Conservation (phyloP, 2,888 invertebrate species). For the Onthophagus sagittarius region DNA sequence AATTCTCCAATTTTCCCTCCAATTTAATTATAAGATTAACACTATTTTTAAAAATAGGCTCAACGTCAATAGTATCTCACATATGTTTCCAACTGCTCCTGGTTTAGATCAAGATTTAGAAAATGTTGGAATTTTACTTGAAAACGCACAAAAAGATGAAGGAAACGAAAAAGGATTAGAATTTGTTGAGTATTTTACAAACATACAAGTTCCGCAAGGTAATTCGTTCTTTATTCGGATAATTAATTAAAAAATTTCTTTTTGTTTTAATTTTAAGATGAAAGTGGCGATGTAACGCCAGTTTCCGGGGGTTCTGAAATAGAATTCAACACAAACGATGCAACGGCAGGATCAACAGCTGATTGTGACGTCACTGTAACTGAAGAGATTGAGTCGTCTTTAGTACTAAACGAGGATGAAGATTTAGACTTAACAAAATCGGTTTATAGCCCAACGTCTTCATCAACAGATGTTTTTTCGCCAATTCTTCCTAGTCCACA, state of each 20-base stretch:
- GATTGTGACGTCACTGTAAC: slow-evolving; percentile 57
- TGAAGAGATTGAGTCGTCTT: slow-evolving; percentile 40
- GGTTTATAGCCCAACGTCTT: not conserved
- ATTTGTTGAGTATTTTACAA: slow-evolving; percentile 44
- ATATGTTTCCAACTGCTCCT: slow-evolving; percentile 55
- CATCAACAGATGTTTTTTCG: not conserved
- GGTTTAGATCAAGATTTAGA: slow-evolving; percentile 55
- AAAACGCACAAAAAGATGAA: slow-evolving; percentile 42
- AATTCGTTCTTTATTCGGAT: not conserved
- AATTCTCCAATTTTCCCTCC: not conserved
- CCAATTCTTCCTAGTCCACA: not conserved
- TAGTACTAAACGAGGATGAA: slow-evolving; percentile 31
- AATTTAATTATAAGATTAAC: slow-evolving; percentile 18
- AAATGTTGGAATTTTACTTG: slow-evolving; percentile 50
- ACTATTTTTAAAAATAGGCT: slow-evolving; percentile 37
- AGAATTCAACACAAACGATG: slow-evolving; percentile 64
- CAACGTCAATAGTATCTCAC: slow-evolving; percentile 46
- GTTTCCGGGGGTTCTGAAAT: slow-evolving; percentile 63
- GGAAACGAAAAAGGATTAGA: slow-evolving; percentile 38
- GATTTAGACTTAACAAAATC: slow-evolving; percentile 12
- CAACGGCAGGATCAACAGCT: slow-evolving; percentile 62
- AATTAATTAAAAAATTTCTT: slow-evolving; percentile 3
- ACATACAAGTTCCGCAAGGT: slow-evolving; percentile 30
- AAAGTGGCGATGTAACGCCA: slow-evolving; percentile 64
- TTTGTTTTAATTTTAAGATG: slow-evolving; percentile 27